These are phyloP conservation scores for Sthenelais limicola DNA, from an alignment of 2,888 invertebrate genomes.

Conservation along the genomic window DNA sequence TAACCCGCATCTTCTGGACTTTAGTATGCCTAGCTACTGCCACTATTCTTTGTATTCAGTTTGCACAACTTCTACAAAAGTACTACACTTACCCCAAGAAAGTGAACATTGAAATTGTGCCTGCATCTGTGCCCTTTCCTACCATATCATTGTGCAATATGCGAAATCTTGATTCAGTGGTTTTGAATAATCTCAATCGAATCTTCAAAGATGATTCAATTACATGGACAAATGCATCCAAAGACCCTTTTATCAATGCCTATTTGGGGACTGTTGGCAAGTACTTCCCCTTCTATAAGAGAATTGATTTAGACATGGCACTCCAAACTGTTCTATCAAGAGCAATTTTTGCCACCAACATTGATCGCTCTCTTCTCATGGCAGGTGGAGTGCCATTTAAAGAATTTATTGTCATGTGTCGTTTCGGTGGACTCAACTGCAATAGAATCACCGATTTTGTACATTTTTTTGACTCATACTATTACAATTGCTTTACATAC, in stretches of 20 bases:
- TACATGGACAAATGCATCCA: slow-evolving; percentile 40
- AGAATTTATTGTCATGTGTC: slow-evolving; percentile 48
- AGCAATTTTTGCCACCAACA: slow-evolving; percentile 44
- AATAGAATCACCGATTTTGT: slow-evolving; percentile 37
- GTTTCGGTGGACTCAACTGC: slow-evolving; percentile 44
- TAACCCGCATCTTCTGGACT: slow-evolving; percentile 43
- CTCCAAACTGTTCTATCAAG: slow-evolving; percentile 41
- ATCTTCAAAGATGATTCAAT: slow-evolving; percentile 43
- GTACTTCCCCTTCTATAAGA: slow-evolving; percentile 42
- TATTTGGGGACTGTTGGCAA: slow-evolving; percentile 45
- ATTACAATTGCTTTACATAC: slow-evolving; percentile 49
- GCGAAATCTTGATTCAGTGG: slow-evolving; percentile 45
- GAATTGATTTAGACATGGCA: slow-evolving; percentile 17
- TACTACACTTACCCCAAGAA: slow-evolving; percentile 48
- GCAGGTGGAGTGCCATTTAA: slow-evolving; percentile 45
- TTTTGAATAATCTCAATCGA: slow-evolving; percentile 43
- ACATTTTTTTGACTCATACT: slow-evolving; percentile 48
- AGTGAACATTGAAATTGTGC: slow-evolving; percentile 47
- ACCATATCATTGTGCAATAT: slow-evolving; percentile 48
- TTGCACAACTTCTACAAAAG: slow-evolving; percentile 44
- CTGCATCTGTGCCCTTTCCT: slow-evolving; percentile 45
- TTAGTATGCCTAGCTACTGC: slow-evolving; percentile 41
- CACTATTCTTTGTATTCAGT: slow-evolving; percentile 45
- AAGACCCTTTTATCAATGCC: slow-evolving; percentile 45
- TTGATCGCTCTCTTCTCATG: slow-evolving; percentile 37